Conservation (phyloP, 2,797 vertebrate genomes). For the Darevskia mixta region DNA sequence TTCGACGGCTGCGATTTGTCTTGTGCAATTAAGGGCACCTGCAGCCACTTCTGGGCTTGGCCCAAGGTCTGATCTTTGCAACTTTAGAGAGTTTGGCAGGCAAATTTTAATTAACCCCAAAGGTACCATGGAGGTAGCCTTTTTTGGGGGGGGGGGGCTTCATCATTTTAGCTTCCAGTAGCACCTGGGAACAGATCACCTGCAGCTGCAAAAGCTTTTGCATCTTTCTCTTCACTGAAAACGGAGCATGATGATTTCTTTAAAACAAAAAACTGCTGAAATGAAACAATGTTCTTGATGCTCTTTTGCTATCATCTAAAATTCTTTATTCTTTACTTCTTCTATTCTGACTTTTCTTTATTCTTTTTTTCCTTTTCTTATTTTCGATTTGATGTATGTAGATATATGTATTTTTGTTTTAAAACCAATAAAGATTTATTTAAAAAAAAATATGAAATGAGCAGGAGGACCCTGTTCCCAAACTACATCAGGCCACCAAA, state of each 20-base stretch:
- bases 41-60: slow-evolving; percentile 56
- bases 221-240: background rate
- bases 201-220: background rate
- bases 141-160: background rate
- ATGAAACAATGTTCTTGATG: too few relatives aligned
- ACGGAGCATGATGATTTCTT: background rate
- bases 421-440: too few relatives aligned
- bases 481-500: background rate
- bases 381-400: too few relatives aligned
- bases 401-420: too few relatives aligned
- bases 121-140: slow-evolving; percentile 49
- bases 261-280: background rate
- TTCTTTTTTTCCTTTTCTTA: too few relatives aligned
- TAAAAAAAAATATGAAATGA: background rate
- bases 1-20: slow-evolving; percentile 58
- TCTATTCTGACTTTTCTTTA: too few relatives aligned
- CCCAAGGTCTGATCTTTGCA: slow-evolving; percentile 49
- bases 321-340: too few relatives aligned
- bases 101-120: slow-evolving; percentile 53
- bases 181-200: slow-evolving; percentile 39
- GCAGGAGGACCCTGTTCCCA: background rate
- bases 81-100: slow-evolving; percentile 52
- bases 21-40: slow-evolving; percentile 72
- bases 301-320: too few relatives aligned
- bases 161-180: slow-evolving; percentile 37